Evolutionary conservation across 2,113 vertebrate species (phyloP), one percentile per base, ranked within the genome.

Genomic region (Smithornis capensis): DNA sequence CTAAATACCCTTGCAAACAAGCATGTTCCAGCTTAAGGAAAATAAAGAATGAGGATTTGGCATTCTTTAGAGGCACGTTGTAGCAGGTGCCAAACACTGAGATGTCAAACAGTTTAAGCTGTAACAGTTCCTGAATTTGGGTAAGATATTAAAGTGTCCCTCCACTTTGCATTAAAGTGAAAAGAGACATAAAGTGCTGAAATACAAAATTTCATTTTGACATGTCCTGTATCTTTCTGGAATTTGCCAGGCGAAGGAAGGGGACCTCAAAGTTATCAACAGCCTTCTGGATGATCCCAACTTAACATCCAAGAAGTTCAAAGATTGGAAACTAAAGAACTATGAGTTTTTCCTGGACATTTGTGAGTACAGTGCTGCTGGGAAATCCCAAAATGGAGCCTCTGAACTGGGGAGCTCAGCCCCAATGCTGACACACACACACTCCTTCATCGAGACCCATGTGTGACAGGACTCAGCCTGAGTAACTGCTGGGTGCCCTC

Each of bases 361-460:
- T 97, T 98, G 98, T 98, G 97, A 98, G 97, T 98, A 98, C 97
- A 98, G 97, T 96, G 98, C 94, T 90, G 96, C 94, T 94, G 82
- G 97, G 87, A 97, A 97, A 85, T 93, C 98, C 49, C 98, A 98
- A 92, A 97, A 98, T 7, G 98, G 98, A 88, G 97, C 98, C 73
- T 98, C 98, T 81, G 98, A 99, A 97, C 98, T 98, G 57, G 98
- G 98, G 57, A 97, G 97, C 59, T 97, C 98, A 80, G 97, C 95
- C 52, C 98, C 98, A 4, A 96, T 98, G 96, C 98, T 98, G 97
- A 98, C 98, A 92, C 99, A 99, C 96, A 99, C 98, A 35, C 98
- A 99, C 97, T 99, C 99, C 74, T 99, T 99, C 98, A 99, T 99
- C 55, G 98, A 99, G 97, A 99, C 98, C 16, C 98, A 99, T 1